phyloP scores from a whole-genome alignment of 2,797 vertebrate species.

The Sus cebifrons region DNA sequence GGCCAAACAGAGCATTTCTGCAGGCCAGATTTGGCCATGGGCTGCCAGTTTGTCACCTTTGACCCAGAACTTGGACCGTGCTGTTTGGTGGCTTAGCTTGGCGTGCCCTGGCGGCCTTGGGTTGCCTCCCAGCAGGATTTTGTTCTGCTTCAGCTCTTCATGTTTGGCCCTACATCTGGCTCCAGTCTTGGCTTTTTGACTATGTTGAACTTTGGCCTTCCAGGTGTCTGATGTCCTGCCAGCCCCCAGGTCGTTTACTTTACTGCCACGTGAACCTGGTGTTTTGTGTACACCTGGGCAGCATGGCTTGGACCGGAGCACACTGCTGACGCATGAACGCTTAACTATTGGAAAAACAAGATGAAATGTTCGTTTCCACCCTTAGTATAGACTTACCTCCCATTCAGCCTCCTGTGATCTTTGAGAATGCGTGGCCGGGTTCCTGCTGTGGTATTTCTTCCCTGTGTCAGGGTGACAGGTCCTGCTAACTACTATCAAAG shows the following conservation, averaged over 20 bases:
- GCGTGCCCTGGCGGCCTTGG: background rate
- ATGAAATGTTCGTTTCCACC: background rate
- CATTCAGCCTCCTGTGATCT: background rate
- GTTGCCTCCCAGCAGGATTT: background rate
- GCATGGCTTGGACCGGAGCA: background rate
- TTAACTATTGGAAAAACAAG: conserved; percentile 57
- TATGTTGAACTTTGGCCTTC: conserved; percentile 24
- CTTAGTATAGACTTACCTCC: conserved; percentile 11
- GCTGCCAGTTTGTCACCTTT: conserved; percentile 10
- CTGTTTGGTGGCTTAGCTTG: background rate
- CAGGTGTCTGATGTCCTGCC: conserved; percentile 76
- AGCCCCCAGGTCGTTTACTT: conserved; percentile 67
- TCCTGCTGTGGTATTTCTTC: conserved; percentile 16
- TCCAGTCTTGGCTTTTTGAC: conserved; percentile 38
- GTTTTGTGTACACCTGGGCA: conserved; percentile 64
- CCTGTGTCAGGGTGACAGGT: background rate
- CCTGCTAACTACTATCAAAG: conserved; percentile 35
- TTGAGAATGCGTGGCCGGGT: background rate
- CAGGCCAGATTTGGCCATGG: background rate
- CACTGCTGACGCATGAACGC: background rate
- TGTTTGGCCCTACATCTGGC: background rate
- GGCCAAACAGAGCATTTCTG: conserved; percentile 38
- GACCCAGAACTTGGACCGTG: background rate
- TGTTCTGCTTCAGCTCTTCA: background rate
- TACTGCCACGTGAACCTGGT: background rate